phyloP scores from a whole-genome alignment of 2,888 invertebrate genomes.

The Acanthosepion pharaonis region DNA sequence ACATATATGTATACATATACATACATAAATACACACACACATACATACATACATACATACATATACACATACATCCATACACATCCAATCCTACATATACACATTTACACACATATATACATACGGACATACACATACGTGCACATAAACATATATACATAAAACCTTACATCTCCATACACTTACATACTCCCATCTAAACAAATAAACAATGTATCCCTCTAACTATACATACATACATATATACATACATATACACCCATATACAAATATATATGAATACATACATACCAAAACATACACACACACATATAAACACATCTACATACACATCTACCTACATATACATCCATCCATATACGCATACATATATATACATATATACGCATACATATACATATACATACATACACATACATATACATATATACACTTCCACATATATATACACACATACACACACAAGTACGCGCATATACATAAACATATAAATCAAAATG shows the following conservation, averaged over 20 bases:
- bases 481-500: too few relatives aligned
- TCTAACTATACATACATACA: too few relatives aligned
- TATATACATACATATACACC: too few relatives aligned
- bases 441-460: too few relatives aligned
- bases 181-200: background rate
- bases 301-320: background rate
- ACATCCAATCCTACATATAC: background rate
- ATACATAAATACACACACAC: slow-evolving; percentile 3
- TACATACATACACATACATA: too few relatives aligned
- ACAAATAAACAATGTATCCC: too few relatives aligned
- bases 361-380: too few relatives aligned
- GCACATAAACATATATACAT: background rate
- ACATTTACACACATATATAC: background rate
- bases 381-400: too few relatives aligned
- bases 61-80: background rate
- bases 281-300: background rate
- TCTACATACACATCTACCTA: too few relatives aligned
- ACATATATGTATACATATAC: background rate
- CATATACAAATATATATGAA: background rate
- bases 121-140: background rate
- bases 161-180: background rate
- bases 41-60: background rate
- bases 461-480: too few relatives aligned
- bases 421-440: too few relatives aligned
- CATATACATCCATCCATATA: too few relatives aligned